Base-by-base conservation (phyloP, 1,140 invertebrate species). In the Trichonephila inaurata region DNA sequence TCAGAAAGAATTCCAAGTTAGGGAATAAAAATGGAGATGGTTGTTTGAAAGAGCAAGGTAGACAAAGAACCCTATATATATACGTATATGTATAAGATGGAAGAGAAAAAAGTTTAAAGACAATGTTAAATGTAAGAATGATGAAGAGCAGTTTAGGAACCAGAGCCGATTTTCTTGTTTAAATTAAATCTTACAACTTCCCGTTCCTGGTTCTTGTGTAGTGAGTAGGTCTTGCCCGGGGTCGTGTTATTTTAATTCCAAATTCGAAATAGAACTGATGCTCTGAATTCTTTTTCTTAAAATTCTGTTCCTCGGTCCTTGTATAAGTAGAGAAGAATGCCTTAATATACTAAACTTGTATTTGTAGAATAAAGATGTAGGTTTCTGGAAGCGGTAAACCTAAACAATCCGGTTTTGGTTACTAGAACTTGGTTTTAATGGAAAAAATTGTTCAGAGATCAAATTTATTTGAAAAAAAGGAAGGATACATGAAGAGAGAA, bases 61-160 rank as follows among this genome's bases (percentile, higher is more conserved):
- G 82, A 85, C 8, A 19, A 24, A 58, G 19, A 12, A 58, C 21
- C 44, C 40, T 58, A 85, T 85, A 85, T 40, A 40, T 85, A 85
- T 85, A 44, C 58, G 82, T 60, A 85, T 28, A 85, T 85, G 21
- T 61, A 85, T 61, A 61, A 24, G 33, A n/a, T 3, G 14, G 2
- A 85, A 60, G 82, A 60, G 82, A 6, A 60, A 85, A 85, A 85
- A 85, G 51, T 85, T 85, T 85, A 28, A 58, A 28, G 82, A 61
- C 58, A 58, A 85, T 85, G 82, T 88, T 64, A 88, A 88, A 88
- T 66, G 86, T 66, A 88, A 66, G 86, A 88, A 66, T 64, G 61
- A 88, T 64, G 61, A 24, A 58, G 24, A 19, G 61, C 21, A 58
- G 28, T 62, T 88, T 66, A 64, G 1, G 33, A 28, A 40, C 86